Base-by-base conservation (phyloP, 2,113 vertebrate species). In the Callocephalon fimbriatum region DNA sequence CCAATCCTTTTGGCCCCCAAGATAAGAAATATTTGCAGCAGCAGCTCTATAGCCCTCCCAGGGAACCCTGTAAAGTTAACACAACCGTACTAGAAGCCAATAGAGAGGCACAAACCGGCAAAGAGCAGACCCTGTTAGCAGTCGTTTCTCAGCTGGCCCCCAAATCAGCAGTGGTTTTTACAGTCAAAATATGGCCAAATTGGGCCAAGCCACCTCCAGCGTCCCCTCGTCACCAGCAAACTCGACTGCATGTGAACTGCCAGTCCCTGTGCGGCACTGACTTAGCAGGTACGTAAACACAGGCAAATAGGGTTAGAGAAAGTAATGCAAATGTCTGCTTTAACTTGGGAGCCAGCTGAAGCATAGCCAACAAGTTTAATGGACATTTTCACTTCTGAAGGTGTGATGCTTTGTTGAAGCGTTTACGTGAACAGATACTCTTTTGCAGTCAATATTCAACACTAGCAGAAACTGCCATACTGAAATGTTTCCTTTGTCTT, bases 181-280 rank as follows among this genome's bases (percentile, higher is more conserved):
- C 5, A n/a, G 67, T 15, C 67, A 73, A 50, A 59, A 40, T 66
- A 25, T 37, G 14, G 9, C n/a, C 32, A 71, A 18, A 62, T 6
- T 7, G 1, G 14, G 50, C 5, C 4, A 78, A 78, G 31, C 3
- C 18, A 32, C 25, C 14, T 3, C 10, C 10, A 3, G 37, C 56
- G 40, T 6, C 6, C 6, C 31, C 5, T 19, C 5, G 15, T 10
- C 53, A 61, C 18, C 26, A 44, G 35, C 29, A 85, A 90, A 66
- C 12, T 19, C 1, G 0, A 6, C 8, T 2, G 0, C 7, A 1
- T 3, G 21, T 0, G 1, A 62, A 37, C 12, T 15, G 1, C 7
- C 7, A 9, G n/a, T 45, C 18, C 51, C 37, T 54, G 40, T 3
- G 3, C 1, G 2, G 13, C 23, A 1, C 50, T 71, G 61, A n/a